Conservation (phyloP, 2,797 vertebrate species). For the Sus cebifrons region DNA sequence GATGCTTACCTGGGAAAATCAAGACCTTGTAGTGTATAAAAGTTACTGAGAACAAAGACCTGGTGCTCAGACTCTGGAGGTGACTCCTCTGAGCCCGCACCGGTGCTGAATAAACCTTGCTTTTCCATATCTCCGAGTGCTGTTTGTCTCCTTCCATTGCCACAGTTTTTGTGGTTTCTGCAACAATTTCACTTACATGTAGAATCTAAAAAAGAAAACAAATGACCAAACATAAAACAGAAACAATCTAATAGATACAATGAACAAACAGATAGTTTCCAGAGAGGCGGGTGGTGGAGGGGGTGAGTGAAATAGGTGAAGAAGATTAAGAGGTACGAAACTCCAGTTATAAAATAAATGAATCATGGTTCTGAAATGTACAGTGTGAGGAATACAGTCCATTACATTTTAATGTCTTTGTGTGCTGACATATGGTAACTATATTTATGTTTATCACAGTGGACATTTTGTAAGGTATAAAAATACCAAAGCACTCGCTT, state of each 20-base stretch:
- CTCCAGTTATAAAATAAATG: background rate
- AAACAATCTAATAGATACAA: background rate
- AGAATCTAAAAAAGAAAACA: background rate
- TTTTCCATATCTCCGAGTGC: too few species aligned
- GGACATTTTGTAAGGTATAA: background rate
- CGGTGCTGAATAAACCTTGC: too few species aligned
- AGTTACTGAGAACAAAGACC: too few species aligned
- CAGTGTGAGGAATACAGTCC: background rate
- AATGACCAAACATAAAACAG: background rate
- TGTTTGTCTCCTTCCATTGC: too few species aligned
- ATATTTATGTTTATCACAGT: background rate
- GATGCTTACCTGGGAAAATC: too few species aligned
- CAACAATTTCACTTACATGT: background rate
- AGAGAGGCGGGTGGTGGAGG: background rate
- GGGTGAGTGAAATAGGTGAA: background rate
- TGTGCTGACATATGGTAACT: background rate
- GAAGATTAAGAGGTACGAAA: background rate
- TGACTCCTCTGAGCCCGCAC: too few species aligned
- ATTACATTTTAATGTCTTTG: background rate
- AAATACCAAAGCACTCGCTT: background rate
- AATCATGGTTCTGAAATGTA: background rate
- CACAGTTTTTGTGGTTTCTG: too few species aligned
- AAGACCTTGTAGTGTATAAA: too few species aligned
- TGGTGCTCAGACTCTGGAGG: too few species aligned
- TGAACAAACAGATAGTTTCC: background rate